Evolutionary conservation across 2,888 invertebrate genomes (phyloP).

Genomic region (Lacanobia oleracea): DNA sequence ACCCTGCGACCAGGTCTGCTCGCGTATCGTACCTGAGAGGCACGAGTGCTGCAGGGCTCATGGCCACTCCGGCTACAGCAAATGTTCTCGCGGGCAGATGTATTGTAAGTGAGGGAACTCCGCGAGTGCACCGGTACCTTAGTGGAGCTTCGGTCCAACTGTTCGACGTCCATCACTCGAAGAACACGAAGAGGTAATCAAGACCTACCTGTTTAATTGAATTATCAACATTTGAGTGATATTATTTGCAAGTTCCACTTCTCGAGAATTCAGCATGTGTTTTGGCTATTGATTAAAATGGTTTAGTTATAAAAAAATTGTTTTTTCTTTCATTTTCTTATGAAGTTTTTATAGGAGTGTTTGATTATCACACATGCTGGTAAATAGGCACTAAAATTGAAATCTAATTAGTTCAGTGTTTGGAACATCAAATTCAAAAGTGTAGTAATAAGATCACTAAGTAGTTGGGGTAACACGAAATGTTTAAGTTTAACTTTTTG

Average conservation of each 20-base stretch:
- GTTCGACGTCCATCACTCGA: conserved; percentile 14
- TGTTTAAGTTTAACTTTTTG: too few species aligned
- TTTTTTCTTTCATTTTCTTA: background rate
- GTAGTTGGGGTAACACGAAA: too few species aligned
- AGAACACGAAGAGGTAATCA: conserved; percentile 3
- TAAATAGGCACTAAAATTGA: too few species aligned
- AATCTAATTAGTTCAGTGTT: too few species aligned
- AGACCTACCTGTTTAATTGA: background rate
- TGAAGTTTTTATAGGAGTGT: background rate
- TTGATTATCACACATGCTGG: too few species aligned
- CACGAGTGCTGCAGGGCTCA: conserved; percentile 43
- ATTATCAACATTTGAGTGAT: background rate
- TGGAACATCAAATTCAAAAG: too few species aligned
- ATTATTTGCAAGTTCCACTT: conserved; percentile 11
- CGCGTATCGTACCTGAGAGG: conserved; percentile 15
- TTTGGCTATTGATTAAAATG: conserved; percentile 23
- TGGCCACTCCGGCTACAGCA: background rate
- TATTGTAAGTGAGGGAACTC: background rate
- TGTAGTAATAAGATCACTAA: too few species aligned
- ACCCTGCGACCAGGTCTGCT: conserved; percentile 40
- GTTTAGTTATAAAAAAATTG: background rate
- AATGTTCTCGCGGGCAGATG: background rate
- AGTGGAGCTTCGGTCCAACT: conserved; percentile 7
- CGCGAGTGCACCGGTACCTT: conserved; percentile 19
- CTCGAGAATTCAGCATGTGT: background rate